Evolutionary conservation across 1,140 invertebrate genomes (phyloP).

Genomic region (Drosophila micromelanica): DNA sequence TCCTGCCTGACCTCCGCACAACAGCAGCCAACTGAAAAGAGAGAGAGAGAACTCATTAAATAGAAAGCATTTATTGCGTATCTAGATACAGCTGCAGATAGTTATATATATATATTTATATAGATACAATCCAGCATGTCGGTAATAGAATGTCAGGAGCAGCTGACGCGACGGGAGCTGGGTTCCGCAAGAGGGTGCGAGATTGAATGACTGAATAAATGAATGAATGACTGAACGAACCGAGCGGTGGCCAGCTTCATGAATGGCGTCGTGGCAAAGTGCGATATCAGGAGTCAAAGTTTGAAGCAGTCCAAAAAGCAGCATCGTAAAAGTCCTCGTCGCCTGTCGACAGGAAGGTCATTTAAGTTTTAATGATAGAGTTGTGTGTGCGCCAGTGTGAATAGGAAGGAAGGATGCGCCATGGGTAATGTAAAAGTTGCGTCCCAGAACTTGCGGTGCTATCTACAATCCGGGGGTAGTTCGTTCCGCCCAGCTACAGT

Average conservation of each 20-base stretch:
- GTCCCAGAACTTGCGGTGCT: constrained; percentile 53
- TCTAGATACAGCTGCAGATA: constrained; percentile 71
- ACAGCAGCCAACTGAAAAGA: not conserved
- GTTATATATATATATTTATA: constrained; percentile 25
- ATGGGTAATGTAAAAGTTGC: constrained; percentile 51
- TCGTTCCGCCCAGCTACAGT: constrained; percentile 12
- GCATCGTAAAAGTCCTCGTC: constrained; percentile 48
- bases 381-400: constrained; percentile 41
- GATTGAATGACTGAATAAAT: constrained; percentile 49
- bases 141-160: constrained; percentile 77
- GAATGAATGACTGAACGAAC: constrained; percentile 31
- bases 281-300: constrained; percentile 75
- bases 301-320: constrained; percentile 45
- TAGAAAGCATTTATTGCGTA: constrained; percentile 81
- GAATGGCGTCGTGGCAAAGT: constrained; percentile 22
- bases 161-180: constrained; percentile 54
- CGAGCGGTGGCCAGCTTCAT: constrained; percentile 19
- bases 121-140: constrained; percentile 47
- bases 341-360: constrained; percentile 72
- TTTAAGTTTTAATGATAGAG: constrained; percentile 82
- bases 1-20: constrained; percentile 16
- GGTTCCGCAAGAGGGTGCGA: constrained; percentile 24
- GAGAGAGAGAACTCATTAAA: constrained; percentile 69
- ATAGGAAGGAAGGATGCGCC: constrained; percentile 40
- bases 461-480: constrained; percentile 25